Percentiles rank a stretch among this genome's conserved stretches.
Evolutionary conservation across 2,113 vertebrate genomes (phyloP).

Genomic region (Pimephales promelas): DNA sequence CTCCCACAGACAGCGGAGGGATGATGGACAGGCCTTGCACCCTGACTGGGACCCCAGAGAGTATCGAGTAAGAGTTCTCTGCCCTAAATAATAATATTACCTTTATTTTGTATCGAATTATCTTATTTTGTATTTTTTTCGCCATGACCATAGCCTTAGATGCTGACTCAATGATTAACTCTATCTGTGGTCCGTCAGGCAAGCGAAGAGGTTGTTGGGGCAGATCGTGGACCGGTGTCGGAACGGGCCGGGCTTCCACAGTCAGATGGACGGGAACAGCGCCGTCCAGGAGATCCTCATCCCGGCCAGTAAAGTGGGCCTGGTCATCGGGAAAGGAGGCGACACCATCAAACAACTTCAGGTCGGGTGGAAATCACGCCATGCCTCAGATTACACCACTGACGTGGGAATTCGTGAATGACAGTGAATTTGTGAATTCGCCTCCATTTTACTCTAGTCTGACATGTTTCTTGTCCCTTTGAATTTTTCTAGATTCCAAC

Average conservation of each 20-base stretch:
- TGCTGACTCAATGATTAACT: too few relatives aligned
- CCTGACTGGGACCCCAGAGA: constrained; percentile 93
- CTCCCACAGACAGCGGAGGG: constrained; percentile 89
- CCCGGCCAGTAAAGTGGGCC: constrained; percentile 96
- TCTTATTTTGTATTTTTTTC: too few relatives aligned
- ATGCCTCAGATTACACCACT: too few relatives aligned
- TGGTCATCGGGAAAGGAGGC: constrained; percentile 98
- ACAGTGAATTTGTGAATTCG: too few relatives aligned
- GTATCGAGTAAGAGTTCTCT: constrained; percentile 88
- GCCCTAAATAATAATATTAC: neutral
- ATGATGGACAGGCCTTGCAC: constrained; percentile 96
- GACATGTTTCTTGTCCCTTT: too few relatives aligned
- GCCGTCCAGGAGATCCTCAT: constrained; percentile 95
- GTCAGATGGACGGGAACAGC: constrained; percentile 87
- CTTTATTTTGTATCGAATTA: too few relatives aligned
- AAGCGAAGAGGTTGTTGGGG: constrained; percentile 92
- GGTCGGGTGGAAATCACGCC: constrained; percentile 68
- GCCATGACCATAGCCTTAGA: too few relatives aligned
- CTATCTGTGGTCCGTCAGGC: constrained; percentile 69
- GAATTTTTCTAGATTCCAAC: too few relatives aligned
- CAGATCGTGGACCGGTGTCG: constrained; percentile 98
- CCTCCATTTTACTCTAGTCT: too few relatives aligned
- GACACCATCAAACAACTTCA: constrained; percentile 98
- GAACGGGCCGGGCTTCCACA: constrained; percentile 93
- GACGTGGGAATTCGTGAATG: too few relatives aligned